These are phyloP conservation scores for Turritopsis dohrnii DNA, from an alignment of 30 jellyfish, hydroid and myxozoan genomes.

Conservation along the genomic window DNA sequence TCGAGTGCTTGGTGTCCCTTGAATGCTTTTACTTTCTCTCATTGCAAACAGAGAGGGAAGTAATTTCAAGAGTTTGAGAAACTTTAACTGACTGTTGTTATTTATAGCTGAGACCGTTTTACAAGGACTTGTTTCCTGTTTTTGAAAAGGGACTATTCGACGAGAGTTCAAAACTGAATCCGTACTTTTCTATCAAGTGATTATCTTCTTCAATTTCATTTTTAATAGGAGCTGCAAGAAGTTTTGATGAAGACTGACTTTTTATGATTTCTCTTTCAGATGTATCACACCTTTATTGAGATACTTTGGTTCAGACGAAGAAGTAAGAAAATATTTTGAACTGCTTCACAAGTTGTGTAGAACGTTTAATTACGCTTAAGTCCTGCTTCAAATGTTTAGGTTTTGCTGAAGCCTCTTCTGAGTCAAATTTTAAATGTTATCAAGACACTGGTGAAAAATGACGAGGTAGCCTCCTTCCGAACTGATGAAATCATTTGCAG, in stretches of 20 bases:
- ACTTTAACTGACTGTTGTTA: background rate
- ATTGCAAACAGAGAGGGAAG: background rate
- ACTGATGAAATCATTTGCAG: background rate
- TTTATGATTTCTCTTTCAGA: slow-evolving; percentile 2
- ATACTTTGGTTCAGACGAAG: slow-evolving; percentile 49
- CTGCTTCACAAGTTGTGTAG: no score
- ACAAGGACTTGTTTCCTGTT: slow-evolving; percentile 64
- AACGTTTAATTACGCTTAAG: no score
- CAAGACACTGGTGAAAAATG: slow-evolving; percentile 43
- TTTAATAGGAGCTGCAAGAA: background rate
- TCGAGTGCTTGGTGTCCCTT: no score
- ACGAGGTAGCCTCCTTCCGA: slow-evolving; percentile 40
- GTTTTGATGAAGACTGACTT: background rate
- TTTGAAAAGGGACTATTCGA: slow-evolving; percentile 52
- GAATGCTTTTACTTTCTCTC: no score
- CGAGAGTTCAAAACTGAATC: slow-evolving; percentile 26
- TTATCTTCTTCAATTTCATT: background rate
- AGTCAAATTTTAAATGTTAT: slow-evolving; percentile 56
- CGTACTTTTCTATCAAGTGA: slow-evolving; percentile 60
- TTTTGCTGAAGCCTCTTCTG: slow-evolving; percentile 49
- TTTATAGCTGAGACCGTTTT: slow-evolving; percentile 65
- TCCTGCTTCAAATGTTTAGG: slow-evolving; percentile 19
- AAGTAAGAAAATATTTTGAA: slow-evolving; percentile 11
- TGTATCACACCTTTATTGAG: slow-evolving; percentile 35
- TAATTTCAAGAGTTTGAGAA: background rate